Base-by-base conservation (phyloP, 2,113 vertebrate genomes). In the Bubo scandiacus region DNA sequence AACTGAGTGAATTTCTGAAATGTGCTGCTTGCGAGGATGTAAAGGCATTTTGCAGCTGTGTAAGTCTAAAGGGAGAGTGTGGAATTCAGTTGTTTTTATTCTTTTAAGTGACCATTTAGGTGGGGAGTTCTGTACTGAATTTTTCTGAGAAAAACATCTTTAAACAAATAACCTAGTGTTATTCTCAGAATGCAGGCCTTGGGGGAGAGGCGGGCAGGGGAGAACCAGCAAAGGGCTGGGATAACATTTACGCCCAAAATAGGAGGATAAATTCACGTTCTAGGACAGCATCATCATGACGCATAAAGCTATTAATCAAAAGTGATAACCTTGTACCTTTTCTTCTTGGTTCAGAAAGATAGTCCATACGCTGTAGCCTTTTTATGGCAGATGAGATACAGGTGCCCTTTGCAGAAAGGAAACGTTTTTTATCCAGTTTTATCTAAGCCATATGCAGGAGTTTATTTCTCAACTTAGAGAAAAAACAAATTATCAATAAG, bases 231-330 rank as follows among this genome's bases (percentile, higher is more conserved):
- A 71, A 71, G 16, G 51, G 23, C 54, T 38, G 27, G 30, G 8
- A 77, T 73, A 74, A 52, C 11, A 14, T 55, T 74, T 62, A 19
- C 36, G 30, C 26, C 20, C 18, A 14, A 49, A 86, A 63, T 4
- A 5, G 2, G 36, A 58, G 22, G 22, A n/a, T 36, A 88, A 45
- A 77, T 75, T 67, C 72, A 19, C 9, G 23, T 91, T 90, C 34
- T 11, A 61, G 43, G 47, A 32, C 12, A 68, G 21, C 5, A 20
- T 47, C 34, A 55, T 63, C 0, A 0, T 59, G 23, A 91, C 18
- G 32, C 86, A 92, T 86, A 57, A 92, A 93, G 43, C 68, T 63
- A 45, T 94, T 90, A 81, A 82, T 87, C 57, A 51, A 22, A 79
- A 79, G 34, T 18, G 21, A 81, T 92, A 92, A 91, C 70, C 61